Percentiles rank a stretch among this genome's conserved stretches.
phyloP scores from a whole-genome alignment of 2,797 vertebrate genomes.

The Liparis tanakae region DNA sequence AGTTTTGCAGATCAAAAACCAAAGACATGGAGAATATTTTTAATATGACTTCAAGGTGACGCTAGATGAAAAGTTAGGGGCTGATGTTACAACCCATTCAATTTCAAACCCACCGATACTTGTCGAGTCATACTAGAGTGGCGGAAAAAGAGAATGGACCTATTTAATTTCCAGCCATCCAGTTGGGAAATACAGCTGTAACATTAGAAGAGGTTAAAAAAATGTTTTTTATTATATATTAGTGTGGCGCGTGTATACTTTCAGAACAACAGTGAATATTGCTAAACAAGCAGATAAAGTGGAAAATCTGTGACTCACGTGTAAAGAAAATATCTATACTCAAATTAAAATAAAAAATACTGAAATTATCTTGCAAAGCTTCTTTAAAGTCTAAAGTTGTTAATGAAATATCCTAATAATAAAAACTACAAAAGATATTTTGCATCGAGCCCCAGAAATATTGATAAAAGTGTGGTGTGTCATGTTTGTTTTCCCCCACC shows the following conservation, averaged over 20 bases:
- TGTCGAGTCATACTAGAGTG: not conserved
- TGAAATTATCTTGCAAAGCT: not conserved
- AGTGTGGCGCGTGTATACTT: too few species aligned
- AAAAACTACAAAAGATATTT: not conserved
- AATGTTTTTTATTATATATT: too few species aligned
- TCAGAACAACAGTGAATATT: not conserved
- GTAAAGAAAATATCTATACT: not conserved
- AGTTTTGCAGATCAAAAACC: not conserved
- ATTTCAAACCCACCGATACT: not conserved
- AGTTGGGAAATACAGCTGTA: not conserved
- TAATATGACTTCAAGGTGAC: too few species aligned
- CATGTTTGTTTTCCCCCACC: slow-evolving; percentile 7
- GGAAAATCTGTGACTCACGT: not conserved
- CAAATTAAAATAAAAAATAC: not conserved
- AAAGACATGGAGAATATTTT: too few species aligned
- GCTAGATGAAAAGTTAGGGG: too few species aligned
- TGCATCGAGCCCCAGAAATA: not conserved
- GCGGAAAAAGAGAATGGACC: not conserved
- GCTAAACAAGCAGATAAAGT: not conserved
- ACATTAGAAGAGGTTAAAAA: not conserved
- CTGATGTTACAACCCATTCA: not conserved
- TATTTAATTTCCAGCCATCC: not conserved
- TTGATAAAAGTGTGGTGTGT: slow-evolving; percentile 14
- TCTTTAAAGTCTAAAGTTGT: not conserved
- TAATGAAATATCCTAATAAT: not conserved